Percentiles rank a stretch among this genome's conserved stretches.
Conservation (phyloP, 2,113 vertebrate genomes). For the Seriola rivoliana region DNA sequence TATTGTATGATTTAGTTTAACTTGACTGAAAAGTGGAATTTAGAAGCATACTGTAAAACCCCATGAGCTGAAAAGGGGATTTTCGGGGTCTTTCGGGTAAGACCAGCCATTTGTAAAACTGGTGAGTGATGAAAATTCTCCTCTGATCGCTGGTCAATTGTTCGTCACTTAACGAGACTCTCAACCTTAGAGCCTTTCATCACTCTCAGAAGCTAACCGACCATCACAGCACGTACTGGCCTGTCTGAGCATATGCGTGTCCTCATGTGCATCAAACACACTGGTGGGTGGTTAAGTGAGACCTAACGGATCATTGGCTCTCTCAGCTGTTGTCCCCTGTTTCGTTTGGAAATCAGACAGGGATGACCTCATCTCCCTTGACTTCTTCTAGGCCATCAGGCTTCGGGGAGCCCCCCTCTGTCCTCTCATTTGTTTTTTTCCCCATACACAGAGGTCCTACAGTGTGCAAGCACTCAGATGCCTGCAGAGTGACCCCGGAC, state of each 20-base stretch:
- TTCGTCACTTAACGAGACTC: slow-evolving; percentile 50
- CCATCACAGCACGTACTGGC: slow-evolving; percentile 52
- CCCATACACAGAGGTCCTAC: slow-evolving; percentile 32
- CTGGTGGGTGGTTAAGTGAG: slow-evolving; percentile 73
- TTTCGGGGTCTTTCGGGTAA: slow-evolving; percentile 24
- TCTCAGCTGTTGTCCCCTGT: slow-evolving; percentile 72
- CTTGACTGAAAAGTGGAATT: slow-evolving; percentile 16
- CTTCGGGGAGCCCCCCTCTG: slow-evolving; percentile 46
- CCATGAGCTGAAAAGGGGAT: slow-evolving; percentile 7
- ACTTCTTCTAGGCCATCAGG: slow-evolving; percentile 71
- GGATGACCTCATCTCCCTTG: slow-evolving; percentile 76
- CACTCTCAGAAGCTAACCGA: slow-evolving; percentile 68
- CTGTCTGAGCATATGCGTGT: slow-evolving; percentile 51
- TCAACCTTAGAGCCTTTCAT: slow-evolving; percentile 65
- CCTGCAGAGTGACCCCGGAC: slow-evolving; percentile 52
- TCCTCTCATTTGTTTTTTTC: slow-evolving; percentile 48
- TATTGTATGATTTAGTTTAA: not conserved
- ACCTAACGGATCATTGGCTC: slow-evolving; percentile 69
- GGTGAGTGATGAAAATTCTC: slow-evolving; percentile 61
- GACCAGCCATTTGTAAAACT: slow-evolving; percentile 49
- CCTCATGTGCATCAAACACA: slow-evolving; percentile 58
- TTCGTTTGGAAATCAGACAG: slow-evolving; percentile 77
- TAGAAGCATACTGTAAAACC: slow-evolving; percentile 13
- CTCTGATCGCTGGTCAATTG: slow-evolving; percentile 67
- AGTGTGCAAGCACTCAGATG: slow-evolving; percentile 41